These are phyloP conservation scores for Muricea muricata DNA, from an alignment of 92 coral and sea anemone species.

Conservation along the genomic window DNA sequence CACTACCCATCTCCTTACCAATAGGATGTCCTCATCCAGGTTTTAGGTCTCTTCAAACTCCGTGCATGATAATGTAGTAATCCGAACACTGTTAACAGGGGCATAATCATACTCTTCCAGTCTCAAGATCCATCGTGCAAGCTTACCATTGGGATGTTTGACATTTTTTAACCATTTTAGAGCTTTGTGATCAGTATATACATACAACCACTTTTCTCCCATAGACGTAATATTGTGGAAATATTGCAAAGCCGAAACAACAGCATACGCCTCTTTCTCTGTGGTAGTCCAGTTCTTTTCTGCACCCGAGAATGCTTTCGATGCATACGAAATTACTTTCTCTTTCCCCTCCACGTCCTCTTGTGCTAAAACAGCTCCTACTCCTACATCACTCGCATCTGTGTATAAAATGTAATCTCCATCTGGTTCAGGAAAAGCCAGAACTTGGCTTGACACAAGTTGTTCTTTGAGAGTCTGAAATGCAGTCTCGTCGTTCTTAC, in stretches of 20 bases:
- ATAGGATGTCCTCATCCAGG: background rate
- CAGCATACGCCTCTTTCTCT: conserved; percentile 11
- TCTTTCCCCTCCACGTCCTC: conserved; percentile 7
- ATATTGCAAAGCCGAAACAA: conserved; percentile 13
- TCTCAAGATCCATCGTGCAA: conserved; percentile 53
- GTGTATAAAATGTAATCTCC: conserved; percentile 48
- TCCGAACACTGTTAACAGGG: conserved; percentile 4
- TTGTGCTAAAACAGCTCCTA: conserved; percentile 34
- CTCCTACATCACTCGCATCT: conserved; percentile 56
- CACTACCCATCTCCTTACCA: background rate
- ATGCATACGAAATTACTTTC: conserved; percentile 30
- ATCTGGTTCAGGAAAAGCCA: conserved; percentile 50
- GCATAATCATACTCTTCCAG: conserved; percentile 49
- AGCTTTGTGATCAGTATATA: conserved; percentile 43
- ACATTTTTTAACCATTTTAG: conserved; percentile 31
- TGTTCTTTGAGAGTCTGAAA: conserved; percentile 38
- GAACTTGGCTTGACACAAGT: conserved; percentile 40
- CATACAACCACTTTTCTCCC: conserved; percentile 38
- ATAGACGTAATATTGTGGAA: conserved; percentile 17
- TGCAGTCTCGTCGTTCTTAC: conserved; percentile 46
- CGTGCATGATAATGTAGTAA: background rate
- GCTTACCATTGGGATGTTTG: conserved; percentile 48
- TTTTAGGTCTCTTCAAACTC: background rate
- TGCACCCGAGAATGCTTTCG: background rate
- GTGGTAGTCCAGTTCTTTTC: conserved; percentile 26